Evolutionary conservation across 2,888 invertebrate species (phyloP).

Genomic region (Heliconius aoede): DNA sequence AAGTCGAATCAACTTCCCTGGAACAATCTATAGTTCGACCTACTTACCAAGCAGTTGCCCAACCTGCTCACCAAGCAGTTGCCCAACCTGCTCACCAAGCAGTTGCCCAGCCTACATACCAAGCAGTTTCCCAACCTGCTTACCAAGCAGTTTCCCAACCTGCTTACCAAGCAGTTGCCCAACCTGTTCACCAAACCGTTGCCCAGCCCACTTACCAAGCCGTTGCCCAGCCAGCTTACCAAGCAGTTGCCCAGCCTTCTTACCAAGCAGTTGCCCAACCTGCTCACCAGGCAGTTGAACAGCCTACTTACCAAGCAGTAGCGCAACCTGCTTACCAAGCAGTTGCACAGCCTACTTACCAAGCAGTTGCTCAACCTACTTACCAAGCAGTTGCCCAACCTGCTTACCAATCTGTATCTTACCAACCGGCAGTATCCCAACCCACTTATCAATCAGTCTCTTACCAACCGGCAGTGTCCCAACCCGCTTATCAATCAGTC

Average conservation of each 20-base stretch:
- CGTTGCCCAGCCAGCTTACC: slow-evolving; percentile 31
- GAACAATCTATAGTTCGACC: slow-evolving; percentile 35
- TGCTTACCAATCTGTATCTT: slow-evolving; percentile 1
- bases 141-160: slow-evolving; percentile 18
- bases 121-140: slow-evolving; percentile 26
- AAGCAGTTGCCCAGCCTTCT: slow-evolving; percentile 12
- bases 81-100: slow-evolving; percentile 26
- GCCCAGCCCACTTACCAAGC: slow-evolving; percentile 31
- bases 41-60: slow-evolving; percentile 15
- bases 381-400: slow-evolving; percentile 32
- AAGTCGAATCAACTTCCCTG: slow-evolving; percentile 41
- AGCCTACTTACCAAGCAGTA: slow-evolving; percentile 31
- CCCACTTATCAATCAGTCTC: slow-evolving; percentile 34
- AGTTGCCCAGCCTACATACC: slow-evolving; percentile 24
- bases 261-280: slow-evolving; percentile 27
- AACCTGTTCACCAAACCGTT: slow-evolving; percentile 21
- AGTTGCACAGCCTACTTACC: slow-evolving; percentile 18
- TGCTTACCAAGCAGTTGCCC: slow-evolving; percentile 1
- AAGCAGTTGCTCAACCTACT: slow-evolving; percentile 9
- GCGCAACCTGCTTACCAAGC: slow-evolving; percentile 18
- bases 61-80: slow-evolving; percentile 2
- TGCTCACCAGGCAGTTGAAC: neutral
- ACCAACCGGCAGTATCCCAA: neutral
- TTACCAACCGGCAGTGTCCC: too few species aligned
- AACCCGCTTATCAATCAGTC: slow-evolving; percentile 31